These are phyloP conservation scores for Nycteola revayana DNA, from an alignment of 2,888 invertebrate genomes.

Conservation along the genomic window DNA sequence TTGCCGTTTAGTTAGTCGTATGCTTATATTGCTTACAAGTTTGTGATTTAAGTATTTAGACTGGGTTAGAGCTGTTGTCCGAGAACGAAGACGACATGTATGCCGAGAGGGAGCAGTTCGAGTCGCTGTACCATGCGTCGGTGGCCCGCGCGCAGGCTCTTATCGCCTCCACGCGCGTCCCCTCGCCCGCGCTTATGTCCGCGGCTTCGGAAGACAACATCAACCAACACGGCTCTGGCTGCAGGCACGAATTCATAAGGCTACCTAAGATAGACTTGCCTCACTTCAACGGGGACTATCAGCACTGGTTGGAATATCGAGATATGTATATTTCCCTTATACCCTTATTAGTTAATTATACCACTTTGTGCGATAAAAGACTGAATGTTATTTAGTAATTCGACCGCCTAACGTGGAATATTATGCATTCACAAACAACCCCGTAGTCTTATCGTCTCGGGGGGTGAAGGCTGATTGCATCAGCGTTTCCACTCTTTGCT, in stretches of 20 bases:
- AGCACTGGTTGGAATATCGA: background rate
- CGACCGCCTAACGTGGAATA: constrained; percentile 19
- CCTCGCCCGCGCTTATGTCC: background rate
- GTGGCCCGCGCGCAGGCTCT: background rate
- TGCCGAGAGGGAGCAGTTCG: background rate
- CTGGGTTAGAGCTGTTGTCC: constrained; percentile 1
- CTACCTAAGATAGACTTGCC: constrained; percentile 2
- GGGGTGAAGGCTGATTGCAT: constrained; percentile 24
- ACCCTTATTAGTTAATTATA: constrained; percentile 17
- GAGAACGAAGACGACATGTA: background rate
- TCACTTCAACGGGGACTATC: background rate
- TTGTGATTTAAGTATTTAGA: background rate
- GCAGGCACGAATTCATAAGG: background rate
- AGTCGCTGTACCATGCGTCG: background rate
- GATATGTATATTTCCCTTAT: constrained; percentile 4
- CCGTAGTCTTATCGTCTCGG: constrained; percentile 31
- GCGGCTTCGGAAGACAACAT: background rate
- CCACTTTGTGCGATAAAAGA: constrained; percentile 28
- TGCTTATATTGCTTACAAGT: no score
- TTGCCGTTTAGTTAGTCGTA: no score
- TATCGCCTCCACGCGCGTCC: background rate
- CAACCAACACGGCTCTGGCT: background rate
- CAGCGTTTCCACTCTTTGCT: constrained; percentile 20
- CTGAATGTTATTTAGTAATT: constrained; percentile 29
- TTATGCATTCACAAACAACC: constrained; percentile 30